Conservation (phyloP, 2,888 invertebrate species). For the Heliconius aoede region DNA sequence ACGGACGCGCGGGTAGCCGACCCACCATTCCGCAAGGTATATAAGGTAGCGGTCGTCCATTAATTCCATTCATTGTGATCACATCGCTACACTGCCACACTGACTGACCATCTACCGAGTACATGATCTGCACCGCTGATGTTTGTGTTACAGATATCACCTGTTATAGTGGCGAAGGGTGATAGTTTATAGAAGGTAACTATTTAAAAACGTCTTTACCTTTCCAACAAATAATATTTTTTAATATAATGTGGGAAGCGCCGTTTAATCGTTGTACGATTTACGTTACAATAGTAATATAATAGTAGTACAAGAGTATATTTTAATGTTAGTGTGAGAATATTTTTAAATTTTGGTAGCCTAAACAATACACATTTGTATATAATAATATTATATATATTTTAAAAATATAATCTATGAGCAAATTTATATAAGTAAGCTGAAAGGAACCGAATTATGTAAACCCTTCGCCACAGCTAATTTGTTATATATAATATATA, state of each 20-base stretch:
- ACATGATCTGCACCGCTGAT: slow-evolving; percentile 1
- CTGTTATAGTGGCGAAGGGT: background rate
- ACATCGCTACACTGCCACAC: slow-evolving; percentile 37
- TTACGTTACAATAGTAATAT: too few relatives aligned
- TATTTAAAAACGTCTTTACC: background rate
- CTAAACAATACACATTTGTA: background rate
- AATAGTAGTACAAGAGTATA: too few relatives aligned
- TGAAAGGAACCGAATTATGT: too few relatives aligned
- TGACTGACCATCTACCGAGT: slow-evolving; percentile 29
- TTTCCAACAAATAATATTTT: too few relatives aligned
- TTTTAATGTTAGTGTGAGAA: too few relatives aligned
- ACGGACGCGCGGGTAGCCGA: slow-evolving; percentile 60
- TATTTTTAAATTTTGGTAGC: background rate
- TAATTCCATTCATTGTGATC: slow-evolving; percentile 49
- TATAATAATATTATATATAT: background rate
- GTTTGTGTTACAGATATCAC: slow-evolving; percentile 7
- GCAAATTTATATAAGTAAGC: background rate
- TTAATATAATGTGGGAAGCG: background rate
- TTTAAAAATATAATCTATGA: background rate
- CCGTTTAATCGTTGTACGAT: background rate
- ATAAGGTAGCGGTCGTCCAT: slow-evolving; percentile 66
- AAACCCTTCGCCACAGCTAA: too few relatives aligned
- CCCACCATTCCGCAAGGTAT: slow-evolving; percentile 78
- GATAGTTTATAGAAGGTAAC: background rate
- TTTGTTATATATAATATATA: too few relatives aligned